These are phyloP conservation scores for Argyresthia albistria DNA, from an alignment of 2,888 invertebrate genomes.

Conservation along the genomic window DNA sequence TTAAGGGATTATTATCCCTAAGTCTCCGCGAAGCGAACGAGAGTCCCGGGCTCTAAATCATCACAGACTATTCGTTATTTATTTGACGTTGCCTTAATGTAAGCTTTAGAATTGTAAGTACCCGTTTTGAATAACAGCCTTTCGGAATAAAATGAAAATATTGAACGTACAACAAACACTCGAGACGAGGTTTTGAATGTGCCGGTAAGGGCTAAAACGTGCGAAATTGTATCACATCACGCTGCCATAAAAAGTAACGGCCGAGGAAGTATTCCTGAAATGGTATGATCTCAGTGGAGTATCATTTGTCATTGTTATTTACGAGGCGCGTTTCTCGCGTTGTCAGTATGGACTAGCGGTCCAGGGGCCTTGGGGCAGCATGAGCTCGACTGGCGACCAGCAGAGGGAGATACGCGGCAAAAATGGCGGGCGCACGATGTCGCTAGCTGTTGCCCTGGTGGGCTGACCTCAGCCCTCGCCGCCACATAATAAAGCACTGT, in stretches of 20 bases:
- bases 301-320: conserved; percentile 54
- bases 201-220: conserved; percentile 17
- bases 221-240: conserved; percentile 24
- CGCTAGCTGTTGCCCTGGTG: conserved; percentile 10
- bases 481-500: conserved; percentile 31
- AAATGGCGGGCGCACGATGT: conserved; percentile 55
- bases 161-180: background rate
- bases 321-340: conserved; percentile 30
- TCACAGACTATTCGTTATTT: conserved; percentile 30
- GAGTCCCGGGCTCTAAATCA: conserved; percentile 35
- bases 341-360: conserved; percentile 23
- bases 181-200: conserved; percentile 9
- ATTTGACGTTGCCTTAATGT: conserved; percentile 1
- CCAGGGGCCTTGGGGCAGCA: conserved; percentile 22
- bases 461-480: conserved; percentile 25
- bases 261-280: conserved; percentile 25
- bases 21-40: conserved; percentile 20
- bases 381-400: conserved; percentile 15
- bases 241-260: conserved; percentile 37
- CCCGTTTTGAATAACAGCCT: no score
- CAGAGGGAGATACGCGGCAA: conserved; percentile 41
- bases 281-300: conserved; percentile 27
- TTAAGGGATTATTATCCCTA: conserved; percentile 51
- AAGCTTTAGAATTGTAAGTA: background rate
- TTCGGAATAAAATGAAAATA: conserved; percentile 1